These are phyloP conservation scores for Linyphia triangularis DNA, from an alignment of 2,888 invertebrate genomes.

Conservation along the genomic window DNA sequence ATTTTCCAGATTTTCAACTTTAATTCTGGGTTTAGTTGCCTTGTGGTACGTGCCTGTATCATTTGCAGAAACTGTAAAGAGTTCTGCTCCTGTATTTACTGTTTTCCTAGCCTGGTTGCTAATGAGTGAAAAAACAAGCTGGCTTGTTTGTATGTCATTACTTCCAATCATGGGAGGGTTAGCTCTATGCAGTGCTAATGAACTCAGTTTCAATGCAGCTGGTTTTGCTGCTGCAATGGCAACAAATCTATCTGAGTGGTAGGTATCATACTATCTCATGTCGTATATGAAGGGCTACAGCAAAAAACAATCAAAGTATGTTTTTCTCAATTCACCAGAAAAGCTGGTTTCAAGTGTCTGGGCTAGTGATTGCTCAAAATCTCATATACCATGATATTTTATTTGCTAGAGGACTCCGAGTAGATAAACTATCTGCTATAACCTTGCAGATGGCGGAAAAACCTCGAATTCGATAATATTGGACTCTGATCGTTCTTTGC, in stretches of 20 bases:
- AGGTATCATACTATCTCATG: no score
- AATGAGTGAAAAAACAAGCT: conserved; percentile 84
- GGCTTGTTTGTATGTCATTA: conserved; percentile 86
- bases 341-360: no score
- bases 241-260: conserved; percentile 89
- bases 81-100: conserved; percentile 89
- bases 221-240: conserved; percentile 88
- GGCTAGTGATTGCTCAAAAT: no score
- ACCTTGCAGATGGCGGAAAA: no score
- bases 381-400: no score
- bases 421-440: no score
- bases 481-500: no score
- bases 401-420: no score
- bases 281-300: no score
- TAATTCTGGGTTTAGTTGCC: conserved; percentile 87
- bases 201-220: conserved; percentile 86
- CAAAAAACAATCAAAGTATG: background rate
- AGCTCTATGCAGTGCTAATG: conserved; percentile 87
- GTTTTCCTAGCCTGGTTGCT: conserved; percentile 85
- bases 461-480: no score
- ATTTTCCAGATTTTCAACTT: conserved; percentile 86
- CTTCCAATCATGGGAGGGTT: conserved; percentile 89
- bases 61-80: conserved; percentile 90
- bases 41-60: conserved; percentile 89
- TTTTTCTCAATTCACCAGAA: no score